Conservation (phyloP, 2,888 invertebrate species). For the Halictus quadricinctus region DNA sequence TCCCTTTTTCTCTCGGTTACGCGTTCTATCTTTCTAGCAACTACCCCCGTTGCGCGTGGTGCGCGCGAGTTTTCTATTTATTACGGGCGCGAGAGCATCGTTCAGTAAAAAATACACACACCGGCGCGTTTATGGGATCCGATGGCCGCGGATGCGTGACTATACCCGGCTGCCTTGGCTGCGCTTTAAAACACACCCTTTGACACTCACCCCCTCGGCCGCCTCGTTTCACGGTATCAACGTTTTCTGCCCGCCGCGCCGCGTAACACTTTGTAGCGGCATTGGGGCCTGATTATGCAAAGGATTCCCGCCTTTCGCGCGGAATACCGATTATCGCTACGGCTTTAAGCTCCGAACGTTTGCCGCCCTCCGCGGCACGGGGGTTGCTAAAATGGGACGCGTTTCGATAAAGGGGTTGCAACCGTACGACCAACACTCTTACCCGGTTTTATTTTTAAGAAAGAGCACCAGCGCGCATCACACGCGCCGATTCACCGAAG, state of each 20-base stretch:
- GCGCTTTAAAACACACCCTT: slow-evolving; percentile 43
- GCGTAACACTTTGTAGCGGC: slow-evolving; percentile 31
- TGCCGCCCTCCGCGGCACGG: neutral
- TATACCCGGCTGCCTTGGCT: slow-evolving; percentile 32
- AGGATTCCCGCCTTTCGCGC: slow-evolving; percentile 28
- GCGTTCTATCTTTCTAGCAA: slow-evolving; percentile 30
- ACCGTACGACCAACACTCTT: neutral
- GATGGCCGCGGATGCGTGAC: slow-evolving; percentile 47
- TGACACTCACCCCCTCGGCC: slow-evolving; percentile 12
- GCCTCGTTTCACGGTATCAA: slow-evolving; percentile 24
- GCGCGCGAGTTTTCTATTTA: slow-evolving; percentile 48
- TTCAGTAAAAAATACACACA: slow-evolving; percentile 32
- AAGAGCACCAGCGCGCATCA: neutral
- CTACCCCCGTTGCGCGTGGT: neutral
- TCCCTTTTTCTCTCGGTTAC: neutral
- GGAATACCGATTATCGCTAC: slow-evolving; percentile 41
- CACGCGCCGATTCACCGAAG: neutral
- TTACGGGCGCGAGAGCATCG: slow-evolving; percentile 36
- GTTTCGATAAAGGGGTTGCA: slow-evolving; percentile 8
- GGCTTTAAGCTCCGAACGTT: neutral
- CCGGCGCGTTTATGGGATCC: slow-evolving; percentile 38
- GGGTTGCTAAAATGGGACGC: slow-evolving; percentile 9
- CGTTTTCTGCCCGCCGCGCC: slow-evolving; percentile 29
- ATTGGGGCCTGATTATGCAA: slow-evolving; percentile 39
- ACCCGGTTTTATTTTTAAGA: slow-evolving; percentile 4